Conservation (phyloP, 2,113 vertebrate species). For the Porphyrio hochstetteri region DNA sequence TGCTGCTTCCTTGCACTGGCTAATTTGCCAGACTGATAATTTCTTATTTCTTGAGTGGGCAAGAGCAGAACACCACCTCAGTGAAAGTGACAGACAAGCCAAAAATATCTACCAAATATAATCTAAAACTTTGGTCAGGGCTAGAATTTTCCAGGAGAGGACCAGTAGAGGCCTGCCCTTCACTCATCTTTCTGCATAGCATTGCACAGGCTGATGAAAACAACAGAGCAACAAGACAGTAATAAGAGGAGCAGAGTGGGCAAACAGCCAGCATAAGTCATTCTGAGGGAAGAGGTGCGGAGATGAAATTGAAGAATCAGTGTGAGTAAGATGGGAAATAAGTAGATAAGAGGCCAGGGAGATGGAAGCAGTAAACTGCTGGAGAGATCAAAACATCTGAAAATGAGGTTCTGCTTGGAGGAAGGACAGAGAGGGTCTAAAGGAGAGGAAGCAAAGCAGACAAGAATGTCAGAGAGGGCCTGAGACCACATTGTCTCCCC, state of each 20-base stretch:
- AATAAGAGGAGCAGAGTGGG: not conserved
- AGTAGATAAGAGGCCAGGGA: not conserved
- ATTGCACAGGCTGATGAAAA: slow-evolving; percentile 26
- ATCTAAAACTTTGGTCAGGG: not conserved
- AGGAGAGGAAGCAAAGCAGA: not conserved
- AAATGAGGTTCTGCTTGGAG: not conserved
- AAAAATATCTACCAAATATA: not conserved
- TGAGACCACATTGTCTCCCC: not conserved
- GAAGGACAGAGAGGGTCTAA: not conserved
- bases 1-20: not conserved
- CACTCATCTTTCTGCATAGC: not conserved
- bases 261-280: not conserved
- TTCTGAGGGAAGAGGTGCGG: not conserved
- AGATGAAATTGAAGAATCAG: not conserved
- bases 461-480: not conserved
- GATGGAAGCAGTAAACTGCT: not conserved
- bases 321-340: not conserved
- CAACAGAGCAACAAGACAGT: slow-evolving; percentile 4
- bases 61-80: not conserved
- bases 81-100: not conserved
- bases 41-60: not conserved
- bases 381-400: not conserved
- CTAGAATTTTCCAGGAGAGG: slow-evolving; percentile 19
- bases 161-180: not conserved
- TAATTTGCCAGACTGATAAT: not conserved